A percentile compares a stretch with the other conserved stretches of the same genome.
These are phyloP conservation scores for Cerastis leucographa DNA, from an alignment of 2,888 invertebrate genomes.

Conservation along the genomic window DNA sequence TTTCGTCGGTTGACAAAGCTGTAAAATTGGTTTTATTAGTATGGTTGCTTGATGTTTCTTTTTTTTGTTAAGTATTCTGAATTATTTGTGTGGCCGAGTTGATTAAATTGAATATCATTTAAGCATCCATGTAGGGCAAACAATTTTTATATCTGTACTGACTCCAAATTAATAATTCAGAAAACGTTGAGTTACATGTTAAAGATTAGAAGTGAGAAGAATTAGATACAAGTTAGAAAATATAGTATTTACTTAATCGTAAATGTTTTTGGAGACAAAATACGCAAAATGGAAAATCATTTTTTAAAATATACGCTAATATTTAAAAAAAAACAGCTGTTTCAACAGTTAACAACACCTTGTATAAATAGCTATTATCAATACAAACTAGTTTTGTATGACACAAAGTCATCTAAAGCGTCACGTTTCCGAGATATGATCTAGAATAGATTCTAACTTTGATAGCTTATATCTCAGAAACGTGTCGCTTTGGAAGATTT, in stretches of 20 bases:
- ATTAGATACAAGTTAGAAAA: constrained; percentile 55
- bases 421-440: no score
- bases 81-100: constrained; percentile 36
- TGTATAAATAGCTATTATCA: no score
- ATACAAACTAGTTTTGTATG: no score
- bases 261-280: constrained; percentile 44
- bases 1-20: constrained; percentile 82
- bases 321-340: no score
- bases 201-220: constrained; percentile 52
- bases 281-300: not conserved
- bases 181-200: constrained; percentile 34
- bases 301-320: no score
- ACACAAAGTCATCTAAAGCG: no score
- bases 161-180: constrained; percentile 45
- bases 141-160: not conserved
- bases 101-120: not conserved
- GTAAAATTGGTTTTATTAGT: constrained; percentile 50
- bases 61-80: constrained; percentile 51
- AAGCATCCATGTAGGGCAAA: not conserved
- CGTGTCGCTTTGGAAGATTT: no score
- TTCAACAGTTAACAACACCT: no score
- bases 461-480: no score
- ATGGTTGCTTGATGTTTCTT: not conserved
- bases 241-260: constrained; percentile 23
- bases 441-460: no score